Conservation (phyloP, 2,797 vertebrate species). For the Odontamblyopus rebecca region DNA sequence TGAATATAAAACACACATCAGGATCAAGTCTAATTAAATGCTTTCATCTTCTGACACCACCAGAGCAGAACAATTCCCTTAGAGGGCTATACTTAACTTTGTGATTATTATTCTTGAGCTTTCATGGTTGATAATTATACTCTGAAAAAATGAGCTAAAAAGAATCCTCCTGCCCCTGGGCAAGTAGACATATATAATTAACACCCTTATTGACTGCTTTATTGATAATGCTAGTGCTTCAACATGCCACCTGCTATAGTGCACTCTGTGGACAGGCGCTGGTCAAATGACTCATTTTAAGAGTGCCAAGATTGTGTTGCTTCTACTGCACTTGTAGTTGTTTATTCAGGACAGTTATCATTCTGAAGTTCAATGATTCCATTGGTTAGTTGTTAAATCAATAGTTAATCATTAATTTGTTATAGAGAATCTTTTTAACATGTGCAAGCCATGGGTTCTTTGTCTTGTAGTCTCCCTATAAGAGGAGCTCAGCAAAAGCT, state of each 20-base stretch:
- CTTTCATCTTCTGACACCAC: constrained; percentile 35
- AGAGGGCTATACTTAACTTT: constrained; percentile 2
- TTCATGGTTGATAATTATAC: constrained; percentile 31
- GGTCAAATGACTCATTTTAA: background rate
- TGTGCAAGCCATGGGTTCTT: constrained; percentile 35
- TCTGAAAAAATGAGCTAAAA: constrained; percentile 36
- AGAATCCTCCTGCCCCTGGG: constrained; percentile 32
- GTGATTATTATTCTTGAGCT: constrained; percentile 43
- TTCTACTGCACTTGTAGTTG: background rate
- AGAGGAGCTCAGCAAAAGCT: constrained; percentile 53
- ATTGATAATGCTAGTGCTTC: constrained; percentile 41
- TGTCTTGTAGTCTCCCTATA: constrained; percentile 48
- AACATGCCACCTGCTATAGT: constrained; percentile 24
- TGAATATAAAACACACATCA: constrained; percentile 33
- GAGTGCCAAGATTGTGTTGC: background rate
- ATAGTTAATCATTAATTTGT: too few species aligned
- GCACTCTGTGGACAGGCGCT: constrained; percentile 24
- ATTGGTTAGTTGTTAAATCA: background rate
- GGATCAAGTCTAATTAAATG: constrained; percentile 27
- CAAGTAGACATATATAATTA: constrained; percentile 49
- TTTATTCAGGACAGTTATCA: background rate
- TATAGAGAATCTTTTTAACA: constrained; percentile 47
- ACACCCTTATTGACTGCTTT: constrained; percentile 43
- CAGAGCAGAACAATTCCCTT: constrained; percentile 13
- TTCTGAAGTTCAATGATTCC: background rate